Base-by-base conservation (phyloP, 1,140 invertebrate species). In the Drosophila gunungcola region DNA sequence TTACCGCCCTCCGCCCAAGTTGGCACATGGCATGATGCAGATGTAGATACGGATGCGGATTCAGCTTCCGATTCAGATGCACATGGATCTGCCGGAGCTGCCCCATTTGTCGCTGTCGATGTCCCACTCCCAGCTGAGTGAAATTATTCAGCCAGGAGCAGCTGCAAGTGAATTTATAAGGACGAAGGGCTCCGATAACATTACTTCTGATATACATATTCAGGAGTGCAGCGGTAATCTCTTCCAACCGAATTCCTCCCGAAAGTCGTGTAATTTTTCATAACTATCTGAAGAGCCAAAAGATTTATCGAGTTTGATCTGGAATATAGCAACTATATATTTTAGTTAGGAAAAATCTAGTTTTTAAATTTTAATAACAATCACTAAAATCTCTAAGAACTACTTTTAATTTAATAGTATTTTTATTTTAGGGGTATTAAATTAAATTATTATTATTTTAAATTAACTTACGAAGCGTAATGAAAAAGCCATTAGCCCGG, bases 81-180 rank as follows among this genome's bases (percentile, higher is more conserved):
- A 69, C 41, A 68, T 46, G 62, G 51, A 72, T 64, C 45, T 56
- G 54, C 34, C 41, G 29, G 53, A 64, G 62, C 49, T 63, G 4
- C 45, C 41, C 61, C 72, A 75, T 75, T 57, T 67, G 61, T 75
- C 53, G 60, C 73, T 53, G 73, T 57, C 72, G 72, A 75, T 65
- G 61, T 54, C 45, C 29, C 46, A 68, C 27, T 45, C 45, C 61
- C 64, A 68, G 60, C 60, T 65, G 64, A 65, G 58, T 64, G 38
- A 68, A 68, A 68, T 68, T 68, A 68, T 68, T 68, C 64, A 68
- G 51, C 36, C 38, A 21, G 64, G n/a, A 39, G 38, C 64, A 68
- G 46, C 60, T 68, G 64, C 60, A 41, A 46, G 62, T 49, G 64
- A 51, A 64, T 68, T 68, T 64, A 65, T 65, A 60, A 52, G 46